phyloP scores from a whole-genome alignment of 2,888 invertebrate genomes.

The Theretra japonica region DNA sequence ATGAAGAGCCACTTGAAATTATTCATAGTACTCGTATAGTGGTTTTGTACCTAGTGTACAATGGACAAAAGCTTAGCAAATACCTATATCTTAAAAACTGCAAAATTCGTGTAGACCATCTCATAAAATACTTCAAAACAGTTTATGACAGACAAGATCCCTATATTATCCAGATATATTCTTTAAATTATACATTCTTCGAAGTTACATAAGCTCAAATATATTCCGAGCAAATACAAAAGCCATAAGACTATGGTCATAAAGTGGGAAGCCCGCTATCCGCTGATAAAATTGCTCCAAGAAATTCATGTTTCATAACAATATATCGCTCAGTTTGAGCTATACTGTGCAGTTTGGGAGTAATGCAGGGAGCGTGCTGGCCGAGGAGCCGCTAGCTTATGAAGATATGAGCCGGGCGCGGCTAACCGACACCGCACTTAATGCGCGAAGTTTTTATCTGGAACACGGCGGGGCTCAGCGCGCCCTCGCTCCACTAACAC shows the following conservation, averaged over 20 bases:
- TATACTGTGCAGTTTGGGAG: slow-evolving; percentile 10
- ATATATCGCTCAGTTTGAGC: slow-evolving; percentile 25
- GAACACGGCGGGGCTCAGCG: not conserved
- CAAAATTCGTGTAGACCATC: too few species aligned
- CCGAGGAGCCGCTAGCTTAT: not conserved
- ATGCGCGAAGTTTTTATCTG: slow-evolving; percentile 25
- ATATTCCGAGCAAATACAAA: not conserved
- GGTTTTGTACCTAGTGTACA: too few species aligned
- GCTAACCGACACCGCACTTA: slow-evolving; percentile 11
- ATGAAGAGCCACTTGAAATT: too few species aligned
- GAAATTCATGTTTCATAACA: slow-evolving; percentile 13
- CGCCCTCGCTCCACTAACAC: not conserved
- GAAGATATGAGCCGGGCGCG: slow-evolving; percentile 1
- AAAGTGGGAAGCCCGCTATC: not conserved
- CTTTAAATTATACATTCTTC: too few species aligned
- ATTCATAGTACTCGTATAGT: too few species aligned
- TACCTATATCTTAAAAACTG: too few species aligned
- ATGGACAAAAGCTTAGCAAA: too few species aligned
- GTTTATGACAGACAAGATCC: too few species aligned
- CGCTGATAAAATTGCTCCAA: not conserved
- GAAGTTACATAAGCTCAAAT: too few species aligned
- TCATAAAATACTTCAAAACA: too few species aligned
- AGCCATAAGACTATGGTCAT: not conserved
- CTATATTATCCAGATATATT: too few species aligned
- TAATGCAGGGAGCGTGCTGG: not conserved